A percentile compares a stretch with the other conserved stretches of the same genome.
Evolutionary conservation across 2,113 vertebrate species (phyloP).

Genomic region (Garra rufa): DNA sequence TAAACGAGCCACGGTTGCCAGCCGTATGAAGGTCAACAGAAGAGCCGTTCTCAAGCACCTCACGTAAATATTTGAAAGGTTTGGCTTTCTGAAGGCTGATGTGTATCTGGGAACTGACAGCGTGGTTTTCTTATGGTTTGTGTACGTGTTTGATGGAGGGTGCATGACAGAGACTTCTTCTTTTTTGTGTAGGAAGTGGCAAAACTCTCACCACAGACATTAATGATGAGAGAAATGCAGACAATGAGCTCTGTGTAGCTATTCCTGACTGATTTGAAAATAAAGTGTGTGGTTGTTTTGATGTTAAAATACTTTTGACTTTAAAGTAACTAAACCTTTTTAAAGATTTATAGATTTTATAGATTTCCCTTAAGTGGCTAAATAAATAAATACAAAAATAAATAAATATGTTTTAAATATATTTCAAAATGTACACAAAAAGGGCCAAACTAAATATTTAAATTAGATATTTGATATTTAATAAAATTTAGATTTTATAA

Average conservation of each 20-base stretch:
- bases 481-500: no score
- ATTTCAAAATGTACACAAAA: no score
- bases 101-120: background rate
- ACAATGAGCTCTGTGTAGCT: background rate
- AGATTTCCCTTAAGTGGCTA: no score
- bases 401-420: no score
- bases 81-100: conserved; percentile 6
- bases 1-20: conserved; percentile 13
- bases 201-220: background rate
- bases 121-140: conserved; percentile 16
- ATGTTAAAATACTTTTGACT: background rate
- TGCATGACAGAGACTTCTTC: background rate
- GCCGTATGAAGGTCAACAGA: conserved; percentile 34
- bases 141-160: background rate
- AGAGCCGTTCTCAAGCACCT: conserved; percentile 5
- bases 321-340: no score
- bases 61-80: conserved; percentile 37
- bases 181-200: background rate
- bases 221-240: background rate
- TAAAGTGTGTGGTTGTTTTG: background rate
- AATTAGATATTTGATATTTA: no score
- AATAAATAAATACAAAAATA: no score
- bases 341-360: no score
- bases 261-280: background rate
- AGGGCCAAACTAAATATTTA: no score